Evolutionary conservation across 2,888 invertebrate species (phyloP), one percentile per base, ranked within the genome.

Genomic region (Spatulosminthurus flaviceps): DNA sequence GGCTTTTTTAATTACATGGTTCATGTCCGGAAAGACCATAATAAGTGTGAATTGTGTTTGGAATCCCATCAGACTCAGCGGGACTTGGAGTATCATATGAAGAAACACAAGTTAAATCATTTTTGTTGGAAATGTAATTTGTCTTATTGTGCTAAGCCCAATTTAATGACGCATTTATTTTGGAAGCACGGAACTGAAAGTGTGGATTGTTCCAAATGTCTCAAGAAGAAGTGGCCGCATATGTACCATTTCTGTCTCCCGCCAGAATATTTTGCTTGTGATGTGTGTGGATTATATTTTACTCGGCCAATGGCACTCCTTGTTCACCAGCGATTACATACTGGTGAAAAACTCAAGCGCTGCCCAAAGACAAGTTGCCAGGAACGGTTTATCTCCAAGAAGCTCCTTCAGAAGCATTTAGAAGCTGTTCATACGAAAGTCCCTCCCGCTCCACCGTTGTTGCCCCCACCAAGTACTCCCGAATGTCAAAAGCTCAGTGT

Each of bases 181-280:
- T 95, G 95, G 95, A 96, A 95, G 88, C 95, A 96, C 87, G 95
- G 95, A 26, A 95, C 95, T 1, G 94, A 95, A 87, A 95, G 95
- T 88, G 92, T 94, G 1, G 88, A 92, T 43, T 95, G 95, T 87
- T 94, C 94, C 87, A 92, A 91, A 86, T 95, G 95, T 87, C 88
- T 95, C 75, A 94, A 95, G 86, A 95, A 95, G 87, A 95, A 95
- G 86, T 95, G 95, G 95, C 94, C 94, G 0, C 95, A 95, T 88
- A 93, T 95, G 7, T 95, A 95, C 88, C 95, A 95, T 87, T 95
- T 95, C 86, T 95, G 95, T 87, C 91, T 93, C 83, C 95, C 95
- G 61, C 94, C 95, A 1, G 88, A 90, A 13, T 90, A 91, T 78
- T 95, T 95, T 87, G 88, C 90, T 0, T 95, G 95, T 88, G 95